Base-by-base conservation (phyloP, 2,113 vertebrate genomes). In the Verasper variegatus region DNA sequence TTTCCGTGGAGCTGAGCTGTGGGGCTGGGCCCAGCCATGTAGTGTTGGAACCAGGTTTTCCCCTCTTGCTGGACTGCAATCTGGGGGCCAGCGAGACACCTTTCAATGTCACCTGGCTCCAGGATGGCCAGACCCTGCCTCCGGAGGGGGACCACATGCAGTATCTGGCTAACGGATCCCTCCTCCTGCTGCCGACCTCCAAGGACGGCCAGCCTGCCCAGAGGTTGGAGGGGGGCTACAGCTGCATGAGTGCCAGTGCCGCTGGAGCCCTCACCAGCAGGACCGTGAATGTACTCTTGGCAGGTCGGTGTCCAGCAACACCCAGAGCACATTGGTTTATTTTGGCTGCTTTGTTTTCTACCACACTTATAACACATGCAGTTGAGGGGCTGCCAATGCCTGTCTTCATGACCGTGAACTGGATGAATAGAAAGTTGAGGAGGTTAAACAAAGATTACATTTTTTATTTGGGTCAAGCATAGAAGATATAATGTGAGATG, bases 1-100 rank as follows among this genome's bases (percentile, higher is more conserved):
- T 86, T 59, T 96, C 94, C 0, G 85, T 98, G 92, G 96, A 97
- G 88, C 93, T 99, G 94, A 96, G 96, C 94, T 99, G 97, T 26
- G 94, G 95, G 2, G 90, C 91, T 15, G 96, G 97, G 52, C 96
- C 97, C 6, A 93, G 95, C 61, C 94, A 94, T 54, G 95, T 96
- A 88, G 91, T 96, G 52, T 86, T 99, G 92, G 95, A 96, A 69
- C 95, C 95, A 0, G 92, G 92, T 69, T 94, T 92, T 37, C 93
- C 87, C 3, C 90, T 95, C 54, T 84, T 96, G 91, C 91, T 99
- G 89, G 94, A 96, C 85, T 99, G 98, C 82, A 95, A 94, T 84
- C 92, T 96, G 64, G 94, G 94, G 40, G 66, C 89, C 47, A 72
- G 74, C 0, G 95, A 96, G 49, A 86, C 92, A 37, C 94, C 95